These are phyloP conservation scores for Pseudonaja textilis DNA, from an alignment of 2,113 vertebrate genomes.

Conservation along the genomic window DNA sequence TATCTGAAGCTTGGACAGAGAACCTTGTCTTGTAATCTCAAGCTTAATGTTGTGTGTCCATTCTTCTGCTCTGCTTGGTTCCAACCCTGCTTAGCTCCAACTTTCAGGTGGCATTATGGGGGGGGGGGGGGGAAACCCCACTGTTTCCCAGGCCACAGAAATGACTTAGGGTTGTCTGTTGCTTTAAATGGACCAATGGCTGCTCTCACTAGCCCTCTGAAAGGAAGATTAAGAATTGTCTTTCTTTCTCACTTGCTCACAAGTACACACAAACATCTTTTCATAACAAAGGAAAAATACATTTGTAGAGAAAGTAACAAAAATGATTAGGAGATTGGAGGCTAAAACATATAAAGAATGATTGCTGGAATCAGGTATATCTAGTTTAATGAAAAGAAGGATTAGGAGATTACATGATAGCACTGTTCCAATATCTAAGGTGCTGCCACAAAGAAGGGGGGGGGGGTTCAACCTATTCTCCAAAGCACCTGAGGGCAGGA, in stretches of 20 bases:
- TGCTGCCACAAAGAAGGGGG: neutral
- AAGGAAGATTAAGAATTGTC: neutral
- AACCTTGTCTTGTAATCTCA: neutral
- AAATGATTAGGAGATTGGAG: neutral
- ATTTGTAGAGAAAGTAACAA: neutral
- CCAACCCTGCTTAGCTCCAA: neutral
- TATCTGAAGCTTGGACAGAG: neutral
- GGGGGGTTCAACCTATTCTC: no score
- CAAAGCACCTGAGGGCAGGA: no score
- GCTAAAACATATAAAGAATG: neutral
- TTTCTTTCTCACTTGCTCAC: neutral
- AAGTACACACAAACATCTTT: neutral
- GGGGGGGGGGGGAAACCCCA: rapidly evolving
- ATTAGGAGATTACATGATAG: neutral
- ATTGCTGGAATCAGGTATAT: neutral
- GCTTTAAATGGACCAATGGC: neutral
- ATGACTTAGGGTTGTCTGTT: neutral
- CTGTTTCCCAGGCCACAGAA: neutral
- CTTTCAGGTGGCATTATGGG: neutral
- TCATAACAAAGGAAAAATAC: neutral
- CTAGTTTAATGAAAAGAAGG: neutral
- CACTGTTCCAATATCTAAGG: neutral
- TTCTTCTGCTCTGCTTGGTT: neutral
- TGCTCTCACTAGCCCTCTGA: neutral
- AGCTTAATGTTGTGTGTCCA: neutral